Conservation (phyloP, 2,888 invertebrate species). For the Hedychridium roseum region DNA sequence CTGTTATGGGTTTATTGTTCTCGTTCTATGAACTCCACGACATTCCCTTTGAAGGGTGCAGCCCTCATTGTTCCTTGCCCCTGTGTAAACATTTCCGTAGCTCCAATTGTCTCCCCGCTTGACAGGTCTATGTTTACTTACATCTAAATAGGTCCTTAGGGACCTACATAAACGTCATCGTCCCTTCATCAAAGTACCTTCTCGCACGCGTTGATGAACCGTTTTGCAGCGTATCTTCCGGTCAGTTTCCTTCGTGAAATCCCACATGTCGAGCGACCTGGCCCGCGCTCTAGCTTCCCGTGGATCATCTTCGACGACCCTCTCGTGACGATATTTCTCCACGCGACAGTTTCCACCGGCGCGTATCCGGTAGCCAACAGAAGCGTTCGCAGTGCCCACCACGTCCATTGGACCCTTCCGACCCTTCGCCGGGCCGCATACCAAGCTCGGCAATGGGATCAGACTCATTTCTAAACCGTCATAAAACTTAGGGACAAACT, state of each 20-base stretch:
- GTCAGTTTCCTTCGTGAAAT: slow-evolving; percentile 37
- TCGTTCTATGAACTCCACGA: no score
- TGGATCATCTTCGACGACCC: not conserved
- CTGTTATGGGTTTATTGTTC: no score
- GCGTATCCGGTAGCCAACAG: slow-evolving; percentile 41
- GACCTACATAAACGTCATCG: no score
- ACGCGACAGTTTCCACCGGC: slow-evolving; percentile 25
- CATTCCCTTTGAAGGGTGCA: no score
- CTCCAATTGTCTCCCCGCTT: no score
- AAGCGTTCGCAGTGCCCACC: slow-evolving; percentile 40
- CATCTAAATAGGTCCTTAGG: no score
- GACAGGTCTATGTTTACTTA: no score
- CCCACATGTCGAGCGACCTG: slow-evolving; percentile 27
- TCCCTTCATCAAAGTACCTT: slow-evolving; percentile 32
- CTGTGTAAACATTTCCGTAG: no score
- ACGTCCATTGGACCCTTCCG: slow-evolving; percentile 33
- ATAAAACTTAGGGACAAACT: no score
- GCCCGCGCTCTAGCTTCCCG: slow-evolving; percentile 27
- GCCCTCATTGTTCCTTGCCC: no score
- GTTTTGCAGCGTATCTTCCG: slow-evolving; percentile 32
- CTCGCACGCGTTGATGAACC: slow-evolving; percentile 36
- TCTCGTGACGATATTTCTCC: slow-evolving; percentile 3
- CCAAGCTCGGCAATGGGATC: slow-evolving; percentile 24
- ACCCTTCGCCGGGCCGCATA: slow-evolving; percentile 24
- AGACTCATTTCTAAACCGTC: no score